Base-by-base conservation (phyloP, 2,113 vertebrate genomes). In the Petromus typicus region DNA sequence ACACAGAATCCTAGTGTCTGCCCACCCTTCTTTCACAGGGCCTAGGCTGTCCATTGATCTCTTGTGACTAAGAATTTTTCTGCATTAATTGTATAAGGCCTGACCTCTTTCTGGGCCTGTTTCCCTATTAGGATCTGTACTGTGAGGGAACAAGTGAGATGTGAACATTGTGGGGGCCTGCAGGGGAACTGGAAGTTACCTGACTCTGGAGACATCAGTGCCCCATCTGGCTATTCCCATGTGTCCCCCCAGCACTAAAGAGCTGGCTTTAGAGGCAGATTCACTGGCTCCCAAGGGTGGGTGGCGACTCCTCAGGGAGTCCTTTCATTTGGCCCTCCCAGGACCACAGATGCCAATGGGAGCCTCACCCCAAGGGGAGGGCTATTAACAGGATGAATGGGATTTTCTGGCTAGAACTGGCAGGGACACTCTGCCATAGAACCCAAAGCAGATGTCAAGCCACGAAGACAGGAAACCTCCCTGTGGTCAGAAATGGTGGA, bases 261-360 rank as follows among this genome's bases (percentile, higher is more conserved):
- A 97, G 79, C 57, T 3, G 2, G 56, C 18, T 6, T 20, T 54
- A 45, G 75, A 96, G 86, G 84, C 5, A 71, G 82, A 59, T 54
- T 86, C 0, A 1, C n/a, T 73, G 67, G 40, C 43, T 94, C 94
- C 67, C 79, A 16, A 48, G 75, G n/a, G 64, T 32, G 54, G 89
- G 63, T 67, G 86, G 66, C 90, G 79, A 79, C n/a, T 89, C 59
- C 25, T 80, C 51, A 34, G 66, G 56, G 61, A 59, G 10, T 16
- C 11, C 54, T 81, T 97, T 84, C 78, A 63, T 79, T 87, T 75
- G 57, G 84, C 85, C 32, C 87, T 80, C 14, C 14, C 17, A 66
- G 69, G 85, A 27, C 76, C 86, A 94, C 73, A 67, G 92, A 73
- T 88, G n/a, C 73, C 84, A 79, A 18, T 56, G 80, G 67, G 82